Evolutionary conservation across 2,888 invertebrate species (phyloP), one percentile per base, ranked within the genome.

Genomic region (Callosobruchus maculatus): DNA sequence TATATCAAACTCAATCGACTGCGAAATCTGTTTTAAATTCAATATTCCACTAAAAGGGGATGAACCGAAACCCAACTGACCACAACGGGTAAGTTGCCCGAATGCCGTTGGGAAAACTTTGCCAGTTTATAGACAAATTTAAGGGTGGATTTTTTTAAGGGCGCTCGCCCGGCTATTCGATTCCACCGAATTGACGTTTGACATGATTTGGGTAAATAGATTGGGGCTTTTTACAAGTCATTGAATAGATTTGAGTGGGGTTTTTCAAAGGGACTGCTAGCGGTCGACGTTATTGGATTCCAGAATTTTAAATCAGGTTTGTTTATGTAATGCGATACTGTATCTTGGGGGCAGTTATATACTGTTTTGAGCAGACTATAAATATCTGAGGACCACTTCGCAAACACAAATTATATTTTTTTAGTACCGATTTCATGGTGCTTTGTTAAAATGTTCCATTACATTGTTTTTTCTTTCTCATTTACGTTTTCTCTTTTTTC

Each of bases 11-110:
- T 78, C 79, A 78, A 79, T 79, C 74, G 79, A 71, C 74, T 73
- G 79, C 68, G 72, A 77, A 79, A 78, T 78, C 76, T 77, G 77
- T 76, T 79, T 79, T 78, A 78, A 79, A 79, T 79, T 78, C 78
- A 78, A 78, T 78, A 78, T 79, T 77, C 78, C 49, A 21, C 30
- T 20, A 71, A 71, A 66, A 77, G 77, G 79, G 79, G 76, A 74
- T 72, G 76, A 77, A 74, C 70, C 74, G 73, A 69, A 67, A 68
- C 68, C 66, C 68, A 78, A 75, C 77, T 78, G 79, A 79, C 79
- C 79, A 78, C 76, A 75, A 68, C 21, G 22, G 68, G 22, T 21
- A 68, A 22, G 9, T 78, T 77, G 66, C 77, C 76, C 49, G 49
- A 77, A 79, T 75, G 72, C 79, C 75, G 72, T 71, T 68, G 79